Evolutionary conservation across 2,888 invertebrate species (phyloP).

Genomic region (Glaucopsyche alexis): DNA sequence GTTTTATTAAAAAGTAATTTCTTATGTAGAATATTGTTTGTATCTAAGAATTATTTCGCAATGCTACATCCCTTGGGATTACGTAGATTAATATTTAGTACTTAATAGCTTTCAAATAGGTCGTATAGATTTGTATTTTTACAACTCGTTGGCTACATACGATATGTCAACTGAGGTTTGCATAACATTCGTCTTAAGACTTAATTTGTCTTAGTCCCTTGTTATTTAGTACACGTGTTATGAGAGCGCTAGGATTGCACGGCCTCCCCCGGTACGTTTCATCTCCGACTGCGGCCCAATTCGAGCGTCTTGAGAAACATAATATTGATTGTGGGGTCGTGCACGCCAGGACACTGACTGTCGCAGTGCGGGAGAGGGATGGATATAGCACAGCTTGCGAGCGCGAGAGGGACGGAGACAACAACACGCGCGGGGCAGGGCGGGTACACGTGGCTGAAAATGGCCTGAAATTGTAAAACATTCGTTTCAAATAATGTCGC

Average conservation of each 20-base stretch:
- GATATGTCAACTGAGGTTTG: too few species aligned
- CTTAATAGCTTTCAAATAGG: too few species aligned
- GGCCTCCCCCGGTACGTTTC: neutral
- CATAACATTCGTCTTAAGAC: too few species aligned
- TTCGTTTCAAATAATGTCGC: neutral
- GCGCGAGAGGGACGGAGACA: constrained; percentile 37
- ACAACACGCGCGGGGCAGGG: constrained; percentile 37
- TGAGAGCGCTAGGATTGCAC: neutral
- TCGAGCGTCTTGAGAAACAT: constrained; percentile 38
- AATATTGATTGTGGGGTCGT: constrained; percentile 46
- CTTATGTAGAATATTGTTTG: too few species aligned
- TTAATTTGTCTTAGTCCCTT: neutral
- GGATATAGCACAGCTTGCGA: neutral
- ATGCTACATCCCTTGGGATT: too few species aligned
- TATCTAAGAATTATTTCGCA: too few species aligned
- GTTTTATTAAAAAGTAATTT: neutral
- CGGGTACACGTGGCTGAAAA: constrained; percentile 40
- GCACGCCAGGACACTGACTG: constrained; percentile 61
- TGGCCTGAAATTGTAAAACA: constrained; percentile 30
- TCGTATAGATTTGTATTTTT: too few species aligned
- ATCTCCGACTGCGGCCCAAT: constrained; percentile 4
- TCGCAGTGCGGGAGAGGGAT: constrained; percentile 67
- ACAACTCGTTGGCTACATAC: too few species aligned
- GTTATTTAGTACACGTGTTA: neutral
- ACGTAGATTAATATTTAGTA: too few species aligned